phyloP scores from a whole-genome alignment of 2,113 vertebrate genomes.

The Colossoma macropomum region DNA sequence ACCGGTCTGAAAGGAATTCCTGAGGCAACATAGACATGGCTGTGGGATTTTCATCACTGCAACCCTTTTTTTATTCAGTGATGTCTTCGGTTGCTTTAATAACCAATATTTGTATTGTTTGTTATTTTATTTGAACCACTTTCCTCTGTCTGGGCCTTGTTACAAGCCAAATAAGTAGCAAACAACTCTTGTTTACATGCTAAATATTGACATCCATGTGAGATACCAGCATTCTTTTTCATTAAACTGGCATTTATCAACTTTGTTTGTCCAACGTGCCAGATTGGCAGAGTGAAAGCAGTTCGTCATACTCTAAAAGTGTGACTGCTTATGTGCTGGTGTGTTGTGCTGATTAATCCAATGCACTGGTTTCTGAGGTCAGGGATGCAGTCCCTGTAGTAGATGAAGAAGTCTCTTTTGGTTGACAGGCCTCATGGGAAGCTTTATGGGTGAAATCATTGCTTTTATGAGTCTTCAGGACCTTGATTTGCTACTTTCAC shows the following conservation, averaged over 20 bases:
- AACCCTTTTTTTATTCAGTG: neutral
- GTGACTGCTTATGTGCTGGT: too few relatives aligned
- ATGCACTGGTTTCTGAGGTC: too few relatives aligned
- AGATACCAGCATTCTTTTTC: neutral
- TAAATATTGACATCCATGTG: constrained; percentile 1
- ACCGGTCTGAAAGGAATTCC: neutral
- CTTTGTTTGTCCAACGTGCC: neutral
- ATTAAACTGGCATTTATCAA: neutral
- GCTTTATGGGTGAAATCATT: constrained; percentile 64
- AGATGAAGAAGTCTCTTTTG: too few relatives aligned
- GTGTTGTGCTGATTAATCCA: too few relatives aligned
- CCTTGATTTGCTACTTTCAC: constrained; percentile 62
- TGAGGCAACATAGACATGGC: neutral
- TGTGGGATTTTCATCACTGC: neutral
- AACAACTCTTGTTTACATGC: constrained; percentile 28
- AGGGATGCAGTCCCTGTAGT: too few relatives aligned
- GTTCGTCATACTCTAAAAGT: neutral
- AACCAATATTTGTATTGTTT: neutral
- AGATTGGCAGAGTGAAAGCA: neutral
- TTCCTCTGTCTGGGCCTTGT: neutral
- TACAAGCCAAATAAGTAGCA: neutral
- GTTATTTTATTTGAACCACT: neutral
- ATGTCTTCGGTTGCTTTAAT: neutral
- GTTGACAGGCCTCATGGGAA: constrained; percentile 63
- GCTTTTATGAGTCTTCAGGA: constrained; percentile 64